Evolutionary conservation across 2,888 invertebrate genomes (phyloP).

Genomic region (Cartodere bifasciata): DNA sequence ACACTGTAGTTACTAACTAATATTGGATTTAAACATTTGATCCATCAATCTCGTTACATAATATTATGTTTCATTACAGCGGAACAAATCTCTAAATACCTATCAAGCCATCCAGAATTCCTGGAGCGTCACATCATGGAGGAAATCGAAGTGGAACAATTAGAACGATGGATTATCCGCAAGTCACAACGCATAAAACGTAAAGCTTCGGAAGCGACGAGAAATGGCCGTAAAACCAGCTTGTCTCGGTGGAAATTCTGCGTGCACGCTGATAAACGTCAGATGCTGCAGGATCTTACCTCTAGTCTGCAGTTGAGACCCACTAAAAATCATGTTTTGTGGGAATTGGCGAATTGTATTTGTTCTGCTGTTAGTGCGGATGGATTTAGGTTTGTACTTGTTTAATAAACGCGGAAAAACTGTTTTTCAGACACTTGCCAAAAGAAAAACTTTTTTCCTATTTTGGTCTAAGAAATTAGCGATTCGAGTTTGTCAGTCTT

Average conservation of each 20-base stretch:
- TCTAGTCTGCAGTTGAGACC: constrained; percentile 46
- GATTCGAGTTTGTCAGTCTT: too few species aligned
- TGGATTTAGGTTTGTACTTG: constrained; percentile 45
- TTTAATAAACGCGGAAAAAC: too few species aligned
- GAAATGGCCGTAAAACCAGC: constrained; percentile 39
- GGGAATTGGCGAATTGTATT: constrained; percentile 54
- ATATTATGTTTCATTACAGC: constrained; percentile 23
- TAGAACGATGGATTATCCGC: constrained; percentile 53
- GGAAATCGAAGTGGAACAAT: constrained; percentile 46
- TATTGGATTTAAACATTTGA: too few species aligned
- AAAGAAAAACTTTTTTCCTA: too few species aligned
- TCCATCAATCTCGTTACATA: too few species aligned
- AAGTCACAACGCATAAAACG: constrained; percentile 40
- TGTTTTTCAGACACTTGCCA: too few species aligned
- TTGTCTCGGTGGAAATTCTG: constrained; percentile 45
- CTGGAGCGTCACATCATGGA: constrained; percentile 51
- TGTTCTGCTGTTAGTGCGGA: constrained; percentile 53
- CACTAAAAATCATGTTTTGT: constrained; percentile 49
- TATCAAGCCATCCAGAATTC: constrained; percentile 50
- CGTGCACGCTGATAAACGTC: constrained; percentile 50
- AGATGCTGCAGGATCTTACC: constrained; percentile 49
- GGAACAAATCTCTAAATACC: constrained; percentile 39
- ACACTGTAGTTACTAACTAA: too few species aligned
- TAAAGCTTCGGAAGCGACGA: constrained; percentile 23
- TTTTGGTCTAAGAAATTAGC: too few species aligned